Base-by-base conservation (phyloP, 2,797 vertebrate genomes). In the Argentina silus region DNA sequence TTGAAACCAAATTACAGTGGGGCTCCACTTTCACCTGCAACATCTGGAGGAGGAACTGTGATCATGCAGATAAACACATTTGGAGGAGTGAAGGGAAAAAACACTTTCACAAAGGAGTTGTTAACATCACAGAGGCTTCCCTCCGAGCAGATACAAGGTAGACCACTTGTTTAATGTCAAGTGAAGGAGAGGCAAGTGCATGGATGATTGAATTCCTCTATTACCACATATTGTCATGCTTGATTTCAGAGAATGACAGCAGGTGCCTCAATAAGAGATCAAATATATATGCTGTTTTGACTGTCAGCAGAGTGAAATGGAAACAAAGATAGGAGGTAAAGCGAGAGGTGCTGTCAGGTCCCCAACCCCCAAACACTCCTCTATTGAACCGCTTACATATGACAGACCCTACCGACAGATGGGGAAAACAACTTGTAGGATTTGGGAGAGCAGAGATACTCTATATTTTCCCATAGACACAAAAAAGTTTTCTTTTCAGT, bases 211-310 rank as follows among this genome's bases (percentile, higher is more conserved):
- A 83, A 76, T 83, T 85, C 79, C 65, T 65, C 77, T 78, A 85
- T 85, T 85, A 81, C 73, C 70, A 72, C 69, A 61, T 83, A 78
- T 78, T 77, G 81, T 78, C 81, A 80, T 79, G 79, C 77, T 81
- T 83, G 83, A 81, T 85, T 83, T 83, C 64, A 72, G 80, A 78
- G 75, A 81, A 75, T 72, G 75, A 76, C 81, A 78, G 81, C 78
- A 81, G 79, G 77, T 76, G 75, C 75, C 74, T 78, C 70, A 76
- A 81, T 77, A 79, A 80, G 73, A 76, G 73, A 53, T 66, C 57
- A 78, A 69, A 85, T 67, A 70, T 81, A 77, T 75, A 69, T 75
- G 75, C 73, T 78, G 72, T 77, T 78, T 77, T 17, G 77, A 71
- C 78, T 82, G 83, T 84, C 83, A 80, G 70, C 47, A 67, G 69